These are phyloP conservation scores for Alectura lathami DNA, from an alignment of 2,113 vertebrate species.

Conservation along the genomic window DNA sequence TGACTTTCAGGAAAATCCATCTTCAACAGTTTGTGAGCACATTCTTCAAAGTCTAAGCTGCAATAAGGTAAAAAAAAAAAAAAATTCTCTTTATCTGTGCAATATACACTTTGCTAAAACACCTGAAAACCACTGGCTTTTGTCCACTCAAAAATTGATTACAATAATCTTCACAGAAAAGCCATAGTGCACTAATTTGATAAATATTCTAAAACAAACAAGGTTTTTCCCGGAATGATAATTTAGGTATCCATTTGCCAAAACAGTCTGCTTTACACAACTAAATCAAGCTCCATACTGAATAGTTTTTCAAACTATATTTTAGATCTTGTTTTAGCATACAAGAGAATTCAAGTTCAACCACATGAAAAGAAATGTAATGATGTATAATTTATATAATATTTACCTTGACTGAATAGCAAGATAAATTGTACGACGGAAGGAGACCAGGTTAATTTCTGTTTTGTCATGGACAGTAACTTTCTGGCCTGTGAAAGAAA, in stretches of 20 bases:
- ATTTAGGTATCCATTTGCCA: not conserved
- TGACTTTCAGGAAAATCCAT: conserved; percentile 98
- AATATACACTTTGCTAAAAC: not conserved
- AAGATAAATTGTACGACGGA: conserved; percentile 97
- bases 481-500: conserved; percentile 82
- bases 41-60: conserved; percentile 99
- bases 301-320: not conserved
- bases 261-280: not conserved
- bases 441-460: conserved; percentile 96
- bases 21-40: conserved; percentile 95
- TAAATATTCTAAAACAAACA: not conserved
- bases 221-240: not conserved
- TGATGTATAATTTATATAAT: not conserved
- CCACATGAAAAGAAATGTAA: not conserved
- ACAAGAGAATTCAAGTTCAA: not conserved
- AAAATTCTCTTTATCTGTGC: not conserved
- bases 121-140: not conserved
- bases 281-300: not conserved
- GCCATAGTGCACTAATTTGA: not conserved
- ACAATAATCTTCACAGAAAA: not conserved
- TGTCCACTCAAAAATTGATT: not conserved
- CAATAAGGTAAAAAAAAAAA: conserved; percentile 49
- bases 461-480: conserved; percentile 97
- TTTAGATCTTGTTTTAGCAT: too few species aligned
- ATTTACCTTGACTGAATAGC: conserved; percentile 97